Conservation (phyloP, 1,140 invertebrate species). For the Centruroides sculpturatus region DNA sequence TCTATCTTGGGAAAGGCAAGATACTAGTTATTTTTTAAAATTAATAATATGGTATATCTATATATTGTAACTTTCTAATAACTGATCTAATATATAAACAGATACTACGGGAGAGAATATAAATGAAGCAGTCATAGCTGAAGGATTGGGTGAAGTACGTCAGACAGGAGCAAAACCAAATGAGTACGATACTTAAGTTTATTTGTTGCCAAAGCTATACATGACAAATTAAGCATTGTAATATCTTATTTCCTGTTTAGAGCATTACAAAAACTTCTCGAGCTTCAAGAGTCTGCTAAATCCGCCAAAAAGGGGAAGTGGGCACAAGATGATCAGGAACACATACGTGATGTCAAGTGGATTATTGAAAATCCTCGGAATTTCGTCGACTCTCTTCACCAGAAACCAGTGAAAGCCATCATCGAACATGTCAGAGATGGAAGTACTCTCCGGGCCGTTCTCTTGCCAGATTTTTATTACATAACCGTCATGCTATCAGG, state of each 20-base stretch:
- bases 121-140: constrained; percentile 66
- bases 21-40: neutral
- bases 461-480: constrained; percentile 65
- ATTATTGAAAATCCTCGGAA: constrained; percentile 61
- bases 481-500: constrained; percentile 90
- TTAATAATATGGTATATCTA: neutral
- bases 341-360: constrained; percentile 77
- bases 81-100: constrained; percentile 16
- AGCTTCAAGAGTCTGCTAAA: constrained; percentile 84
- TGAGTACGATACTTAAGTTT: constrained; percentile 31
- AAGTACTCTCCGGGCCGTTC: constrained; percentile 76
- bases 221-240: constrained; percentile 15
- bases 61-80: neutral
- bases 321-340: constrained; percentile 36
- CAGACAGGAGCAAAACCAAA: constrained; percentile 50
- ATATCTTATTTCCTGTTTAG: constrained; percentile 3
- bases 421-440: constrained; percentile 94
- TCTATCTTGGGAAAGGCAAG: constrained; percentile 50
- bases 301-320: constrained; percentile 73
- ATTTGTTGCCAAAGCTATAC: constrained; percentile 5
- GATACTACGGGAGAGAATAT: constrained; percentile 68
- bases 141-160: constrained; percentile 74
- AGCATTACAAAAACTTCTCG: constrained; percentile 41
- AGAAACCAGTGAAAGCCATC: constrained; percentile 59
- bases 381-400: constrained; percentile 62